Base-by-base conservation (phyloP, 2,797 vertebrate species). In the Alcedo quadribrachys region DNA sequence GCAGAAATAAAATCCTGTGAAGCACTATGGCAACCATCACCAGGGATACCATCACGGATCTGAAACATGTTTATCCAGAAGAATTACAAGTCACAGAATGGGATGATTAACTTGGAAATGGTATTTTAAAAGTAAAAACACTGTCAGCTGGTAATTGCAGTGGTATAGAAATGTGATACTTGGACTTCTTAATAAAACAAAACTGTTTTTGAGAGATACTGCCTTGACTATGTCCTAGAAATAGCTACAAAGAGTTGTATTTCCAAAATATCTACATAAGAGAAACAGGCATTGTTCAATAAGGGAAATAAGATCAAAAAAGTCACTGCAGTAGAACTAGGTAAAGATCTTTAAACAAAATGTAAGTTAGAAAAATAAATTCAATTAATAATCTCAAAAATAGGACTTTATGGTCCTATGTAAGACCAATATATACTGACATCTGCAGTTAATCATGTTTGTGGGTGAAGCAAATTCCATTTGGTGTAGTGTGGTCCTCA, bases 1-100 rank as follows among this genome's bases (percentile, higher is more conserved):
- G 42, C 62, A 92, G 80, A 94, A 96, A 85, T 88, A 88, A 95
- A 87, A 93, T 90, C 60, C 53, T 85, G 66, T 48, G 76, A 74
- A 91, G 85, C 35, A 11, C 96, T 92, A 94, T 96, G 85, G 95
- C 66, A 97, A 96, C 96, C 62, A 81, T 97, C 84, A 77, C 96
- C 90, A 88, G 46, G 95, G 96, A 94, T 84, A 96, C 90, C 78
- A 88, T 65, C 79, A 84, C 91, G 90, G 58, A 82, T 66, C 69
- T 73, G 87, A 92, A 95, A 88, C 54, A 65, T 82, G 93, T 89
- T 96, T 93, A 90, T 93, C 70, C 82, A 85, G 61, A 84, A 86
- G 92, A 92, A 74, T 85, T 87, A 46, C 35, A 89, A 95, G 78
- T 70, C 89, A 62, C 1, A 1, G 63, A 92, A 68, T 42, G 37